These are phyloP conservation scores for Corydoras sp. DNA, from an alignment of 2,113 vertebrate genomes.

Conservation along the genomic window DNA sequence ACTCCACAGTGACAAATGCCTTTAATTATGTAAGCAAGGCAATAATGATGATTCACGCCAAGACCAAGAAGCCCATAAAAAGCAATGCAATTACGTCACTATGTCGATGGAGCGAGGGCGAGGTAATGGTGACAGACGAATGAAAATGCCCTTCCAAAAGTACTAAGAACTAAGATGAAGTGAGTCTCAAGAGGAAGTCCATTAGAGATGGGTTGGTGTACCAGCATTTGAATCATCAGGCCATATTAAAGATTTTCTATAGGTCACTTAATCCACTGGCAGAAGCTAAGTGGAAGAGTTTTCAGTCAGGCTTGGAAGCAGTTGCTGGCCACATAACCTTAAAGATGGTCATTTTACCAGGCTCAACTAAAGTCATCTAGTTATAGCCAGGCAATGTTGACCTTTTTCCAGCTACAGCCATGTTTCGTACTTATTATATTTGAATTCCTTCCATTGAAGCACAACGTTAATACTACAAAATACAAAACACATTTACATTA, in stretches of 20 bases:
- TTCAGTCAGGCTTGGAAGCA: too few relatives aligned
- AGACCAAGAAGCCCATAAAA: conserved; percentile 38
- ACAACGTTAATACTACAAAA: too few relatives aligned
- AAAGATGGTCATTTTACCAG: too few relatives aligned
- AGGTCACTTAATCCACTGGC: conserved; percentile 16
- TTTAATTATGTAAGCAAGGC: conserved; percentile 44
- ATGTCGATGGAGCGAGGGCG: conserved; percentile 19
- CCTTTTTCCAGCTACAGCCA: too few relatives aligned
- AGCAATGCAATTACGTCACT: conserved; percentile 39
- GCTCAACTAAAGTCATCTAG: too few relatives aligned
- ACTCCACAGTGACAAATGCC: conserved; percentile 39
- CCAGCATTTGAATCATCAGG: conserved; percentile 8
- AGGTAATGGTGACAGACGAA: conserved; percentile 33
- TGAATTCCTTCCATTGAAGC: too few relatives aligned
- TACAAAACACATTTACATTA: too few relatives aligned
- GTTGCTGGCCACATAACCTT: too few relatives aligned
- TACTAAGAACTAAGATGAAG: conserved; percentile 44
- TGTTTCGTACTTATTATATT: too few relatives aligned
- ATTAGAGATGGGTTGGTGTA: conserved; percentile 47
- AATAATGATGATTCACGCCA: conserved; percentile 34
- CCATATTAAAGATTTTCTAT: conserved; percentile 13
- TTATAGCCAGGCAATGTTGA: too few relatives aligned
- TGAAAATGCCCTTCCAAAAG: conserved; percentile 38
- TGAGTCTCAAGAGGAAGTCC: conserved; percentile 48
- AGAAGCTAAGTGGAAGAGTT: too few relatives aligned